Evolutionary conservation across 2,113 vertebrate genomes (phyloP).

Genomic region (Charadrius vociferus): DNA sequence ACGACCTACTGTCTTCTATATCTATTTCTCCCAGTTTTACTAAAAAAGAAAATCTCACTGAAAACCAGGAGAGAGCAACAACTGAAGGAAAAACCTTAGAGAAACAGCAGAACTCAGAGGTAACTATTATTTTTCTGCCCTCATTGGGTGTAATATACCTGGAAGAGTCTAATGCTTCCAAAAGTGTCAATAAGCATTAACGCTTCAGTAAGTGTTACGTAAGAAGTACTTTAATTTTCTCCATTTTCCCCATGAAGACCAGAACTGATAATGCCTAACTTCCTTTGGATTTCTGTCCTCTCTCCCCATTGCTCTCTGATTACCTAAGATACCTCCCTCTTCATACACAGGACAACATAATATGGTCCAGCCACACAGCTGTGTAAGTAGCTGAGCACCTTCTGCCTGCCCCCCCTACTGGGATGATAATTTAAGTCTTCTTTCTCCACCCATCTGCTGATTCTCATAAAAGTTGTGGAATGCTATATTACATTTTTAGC

Average conservation of each 20-base stretch:
- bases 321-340: neutral
- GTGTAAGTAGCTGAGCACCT: neutral
- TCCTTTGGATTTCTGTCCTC: neutral
- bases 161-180: neutral
- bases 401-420: neutral
- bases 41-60: neutral
- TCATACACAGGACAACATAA: neutral
- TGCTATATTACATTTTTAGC: neutral
- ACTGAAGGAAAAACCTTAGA: neutral
- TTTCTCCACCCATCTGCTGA: neutral
- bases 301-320: accelerated
- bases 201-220: neutral
- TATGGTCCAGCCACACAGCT: neutral
- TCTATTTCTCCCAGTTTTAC: neutral
- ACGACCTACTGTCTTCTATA: neutral
- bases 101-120: neutral
- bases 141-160: neutral
- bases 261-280: neutral
- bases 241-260: neutral
- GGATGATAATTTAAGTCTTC: neutral
- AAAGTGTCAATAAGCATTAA: neutral
- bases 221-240: neutral
- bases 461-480: neutral
- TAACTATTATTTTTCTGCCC: neutral
- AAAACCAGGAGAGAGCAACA: neutral